Percentiles rank a stretch among this genome's conserved stretches.
phyloP scores from a whole-genome alignment of 2,888 invertebrate species.

The Andrena dorsata region DNA sequence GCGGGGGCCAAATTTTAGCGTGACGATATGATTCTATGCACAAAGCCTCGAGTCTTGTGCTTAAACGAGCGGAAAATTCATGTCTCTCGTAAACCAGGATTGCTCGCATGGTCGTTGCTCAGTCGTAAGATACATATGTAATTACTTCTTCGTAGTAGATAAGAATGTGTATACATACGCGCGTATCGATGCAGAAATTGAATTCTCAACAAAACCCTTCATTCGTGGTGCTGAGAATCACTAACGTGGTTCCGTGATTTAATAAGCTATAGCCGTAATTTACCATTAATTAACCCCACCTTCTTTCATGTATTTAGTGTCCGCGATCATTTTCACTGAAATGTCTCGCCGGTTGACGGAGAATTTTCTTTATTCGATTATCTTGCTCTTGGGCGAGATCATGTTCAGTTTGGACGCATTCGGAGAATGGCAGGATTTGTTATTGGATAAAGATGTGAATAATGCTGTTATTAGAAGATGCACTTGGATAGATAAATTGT shows the following conservation, averaged over 20 bases:
- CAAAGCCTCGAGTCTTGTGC: slow-evolving; percentile 63
- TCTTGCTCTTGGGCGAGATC: slow-evolving; percentile 70
- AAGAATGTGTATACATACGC: background rate
- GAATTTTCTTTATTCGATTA: slow-evolving; percentile 58
- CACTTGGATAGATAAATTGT: slow-evolving; percentile 74
- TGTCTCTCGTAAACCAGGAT: slow-evolving; percentile 69
- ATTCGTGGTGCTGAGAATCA: too few species aligned
- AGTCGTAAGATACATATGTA: slow-evolving; percentile 61
- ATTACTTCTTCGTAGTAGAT: background rate
- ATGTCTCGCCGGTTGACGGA: slow-evolving; percentile 65
- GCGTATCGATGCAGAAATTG: too few species aligned
- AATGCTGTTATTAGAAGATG: slow-evolving; percentile 67
- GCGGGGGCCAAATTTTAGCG: background rate
- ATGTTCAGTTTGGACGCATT: slow-evolving; percentile 74
- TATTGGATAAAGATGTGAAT: slow-evolving; percentile 71
- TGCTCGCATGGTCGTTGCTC: slow-evolving; percentile 66
- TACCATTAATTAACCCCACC: background rate
- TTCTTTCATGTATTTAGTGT: slow-evolving; percentile 66
- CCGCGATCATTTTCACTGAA: slow-evolving; percentile 63
- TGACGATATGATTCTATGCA: slow-evolving; percentile 54
- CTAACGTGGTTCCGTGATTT: too few species aligned
- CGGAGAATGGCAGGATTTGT: slow-evolving; percentile 76
- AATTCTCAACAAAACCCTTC: too few species aligned
- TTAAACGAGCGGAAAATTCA: slow-evolving; percentile 66
- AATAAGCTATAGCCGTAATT: background rate